Base-by-base conservation (phyloP, 1,140 invertebrate species). In the Ectropis grisescens region DNA sequence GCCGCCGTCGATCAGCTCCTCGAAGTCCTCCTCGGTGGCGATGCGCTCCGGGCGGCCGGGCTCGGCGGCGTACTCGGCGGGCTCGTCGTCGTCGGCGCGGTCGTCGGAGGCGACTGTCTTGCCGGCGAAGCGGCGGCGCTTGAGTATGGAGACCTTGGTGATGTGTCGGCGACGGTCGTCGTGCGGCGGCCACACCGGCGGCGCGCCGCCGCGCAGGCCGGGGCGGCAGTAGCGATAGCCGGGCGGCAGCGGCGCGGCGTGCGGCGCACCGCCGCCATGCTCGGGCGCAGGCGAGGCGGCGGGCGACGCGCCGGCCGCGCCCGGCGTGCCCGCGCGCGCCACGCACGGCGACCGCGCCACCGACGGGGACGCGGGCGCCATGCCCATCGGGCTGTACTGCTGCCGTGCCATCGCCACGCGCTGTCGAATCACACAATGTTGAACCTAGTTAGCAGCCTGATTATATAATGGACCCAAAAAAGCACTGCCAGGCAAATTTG, bases 151-250 rank as follows among this genome's bases (percentile, higher is more conserved):
- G 0, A 85, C 84, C 64, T 85, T 86, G 41, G 68, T 84, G 2
- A 86, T 58, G 47, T 86, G 85, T 0, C 82, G 82, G 25, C 79
- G 82, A 29, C 78, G 67, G 9, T 85, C 84, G 0, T 76, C 70
- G 0, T 69, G 61, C 16, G 69, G 53, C 2, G 67, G 72, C 44
- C 89, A 91, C 83, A 91, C 90, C 0, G 91, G 91, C 0, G 91
- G 91, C 0, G 88, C 87, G 1, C 91, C 91, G 6, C 91, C 91
- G 43, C 86, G 75, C 1, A 93, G 72, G 2, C 89, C 91, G 1
- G 90, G 62, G 49, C 87, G 87, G 33, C 85, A 80, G 55, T 86
- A 89, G 7, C 35, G 78, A 49, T 41, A 75, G 1, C 62, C 61
- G 47, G 65, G 55, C 47, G 81, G 69, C 36, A 67, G 29, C n/a